Evolutionary conservation across 2,888 invertebrate genomes (phyloP).

Genomic region (Rhamnusium bicolor): DNA sequence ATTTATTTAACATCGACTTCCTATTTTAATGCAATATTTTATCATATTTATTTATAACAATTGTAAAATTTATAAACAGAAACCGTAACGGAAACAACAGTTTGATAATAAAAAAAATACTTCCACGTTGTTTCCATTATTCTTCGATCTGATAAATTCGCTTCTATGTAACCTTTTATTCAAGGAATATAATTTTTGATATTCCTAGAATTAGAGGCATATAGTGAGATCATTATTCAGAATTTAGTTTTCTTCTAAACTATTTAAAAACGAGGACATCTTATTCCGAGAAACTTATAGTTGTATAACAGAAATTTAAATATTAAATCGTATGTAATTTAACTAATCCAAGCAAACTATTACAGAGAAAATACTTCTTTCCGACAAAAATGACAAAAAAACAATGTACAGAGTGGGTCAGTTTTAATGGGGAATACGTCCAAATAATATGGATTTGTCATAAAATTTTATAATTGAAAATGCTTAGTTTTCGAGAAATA

Average conservation of each 20-base stretch:
- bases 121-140: neutral
- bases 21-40: slow-evolving; percentile 15
- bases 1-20: slow-evolving; percentile 17
- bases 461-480: too few relatives aligned
- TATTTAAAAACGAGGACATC: neutral
- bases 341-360: too few relatives aligned
- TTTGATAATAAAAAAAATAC: slow-evolving; percentile 20
- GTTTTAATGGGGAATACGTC: too few relatives aligned
- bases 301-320: neutral
- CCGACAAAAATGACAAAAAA: too few relatives aligned
- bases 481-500: too few relatives aligned
- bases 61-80: slow-evolving; percentile 8
- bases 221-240: neutral
- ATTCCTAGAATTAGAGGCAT: neutral
- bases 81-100: slow-evolving; percentile 16
- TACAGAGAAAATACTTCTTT: too few relatives aligned
- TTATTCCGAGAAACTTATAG: neutral
- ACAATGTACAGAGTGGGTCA: too few relatives aligned
- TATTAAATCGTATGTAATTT: neutral
- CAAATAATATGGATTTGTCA: too few relatives aligned
- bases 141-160: slow-evolving; percentile 17
- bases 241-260: neutral
- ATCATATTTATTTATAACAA: slow-evolving; percentile 32
- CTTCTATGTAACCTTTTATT: neutral
- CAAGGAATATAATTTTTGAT: neutral